Base-by-base conservation (phyloP, 1,140 invertebrate genomes). In the Pemphigus obesinymphae region DNA sequence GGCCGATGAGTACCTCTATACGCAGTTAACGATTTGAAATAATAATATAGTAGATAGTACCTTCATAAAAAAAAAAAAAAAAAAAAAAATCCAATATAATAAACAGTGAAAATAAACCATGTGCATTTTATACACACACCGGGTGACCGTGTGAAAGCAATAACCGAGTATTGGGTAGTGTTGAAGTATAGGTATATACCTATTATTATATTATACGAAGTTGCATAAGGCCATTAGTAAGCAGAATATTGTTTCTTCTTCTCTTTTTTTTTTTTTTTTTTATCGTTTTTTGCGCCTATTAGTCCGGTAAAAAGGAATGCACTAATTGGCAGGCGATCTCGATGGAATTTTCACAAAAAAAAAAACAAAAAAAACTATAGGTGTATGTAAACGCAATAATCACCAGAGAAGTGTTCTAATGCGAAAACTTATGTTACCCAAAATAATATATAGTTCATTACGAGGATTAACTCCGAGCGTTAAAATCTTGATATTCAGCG, bases 111-210 rank as follows among this genome's bases (percentile, higher is more conserved):
- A 34, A 34, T n/a, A 63, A 26, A 31, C 17, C 5, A 13, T 17
- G 61, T 23, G 63, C 10, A 68, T 68, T 37, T 68, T 37, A n/a
- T 68, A 20, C 34, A 11, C 23, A 8, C 43, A 23, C 29, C 40
- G 68, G 68, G 5, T 7, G 43, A 76, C 73, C 29, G 73, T 76
- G 73, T 76, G 73, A 76, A 76, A 76, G 48, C 4, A 13, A 6
- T 20, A 50, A 10, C 23, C 15, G 50, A 73, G 3, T 45, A 26
- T 73, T 17, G n/a, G n/a, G n/a, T n/a, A n/a, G n/a, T n/a, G n/a
- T n/a, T n/a, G n/a, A n/a, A n/a, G 26, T 20, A 17, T 29, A 73
- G 23, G 4, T 55, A 26, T 58, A 50, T 50, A n/a, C n/a, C 17
- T n/a, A 50, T 50, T 4, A 20, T 1, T 6, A 23, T 23, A 13